Conservation (phyloP, 2,113 vertebrate genomes). For the Heliornis fulica region DNA sequence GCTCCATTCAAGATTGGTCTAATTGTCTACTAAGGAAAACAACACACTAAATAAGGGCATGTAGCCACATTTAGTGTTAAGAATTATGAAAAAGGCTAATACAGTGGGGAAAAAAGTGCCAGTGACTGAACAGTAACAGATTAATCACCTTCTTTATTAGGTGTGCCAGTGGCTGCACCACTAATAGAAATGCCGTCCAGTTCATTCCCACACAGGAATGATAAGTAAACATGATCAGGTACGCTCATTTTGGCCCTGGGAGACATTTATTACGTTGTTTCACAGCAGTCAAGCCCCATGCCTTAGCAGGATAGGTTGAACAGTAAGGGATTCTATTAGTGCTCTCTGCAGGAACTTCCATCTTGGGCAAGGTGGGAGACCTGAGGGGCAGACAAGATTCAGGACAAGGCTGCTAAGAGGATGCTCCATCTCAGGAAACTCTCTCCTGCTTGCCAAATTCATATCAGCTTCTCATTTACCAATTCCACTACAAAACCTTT, state of each 20-base stretch:
- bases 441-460: conserved; percentile 16
- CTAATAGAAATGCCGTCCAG: not conserved
- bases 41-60: not conserved
- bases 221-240: not conserved
- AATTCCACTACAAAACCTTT: not conserved
- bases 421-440: not conserved
- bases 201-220: not conserved
- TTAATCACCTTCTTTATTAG: conserved; percentile 12
- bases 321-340: not conserved
- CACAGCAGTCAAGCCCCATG: not conserved
- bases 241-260: not conserved
- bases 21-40: conserved; percentile 48
- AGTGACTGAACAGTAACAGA: not conserved
- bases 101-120: not conserved
- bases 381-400: not conserved
- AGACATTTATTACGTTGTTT: not conserved
- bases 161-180: not conserved
- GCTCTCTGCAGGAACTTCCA: conserved; percentile 8
- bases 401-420: not conserved
- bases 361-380: not conserved
- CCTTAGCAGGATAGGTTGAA: fast-evolving
- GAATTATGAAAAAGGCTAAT: conserved; percentile 29
- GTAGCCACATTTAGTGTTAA: not conserved
- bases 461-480: not conserved
- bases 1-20: conserved; percentile 29